phyloP scores from a whole-genome alignment of 37 sponge, comb jelly and placozoan species.

The Cladorhizidae sp. region DNA sequence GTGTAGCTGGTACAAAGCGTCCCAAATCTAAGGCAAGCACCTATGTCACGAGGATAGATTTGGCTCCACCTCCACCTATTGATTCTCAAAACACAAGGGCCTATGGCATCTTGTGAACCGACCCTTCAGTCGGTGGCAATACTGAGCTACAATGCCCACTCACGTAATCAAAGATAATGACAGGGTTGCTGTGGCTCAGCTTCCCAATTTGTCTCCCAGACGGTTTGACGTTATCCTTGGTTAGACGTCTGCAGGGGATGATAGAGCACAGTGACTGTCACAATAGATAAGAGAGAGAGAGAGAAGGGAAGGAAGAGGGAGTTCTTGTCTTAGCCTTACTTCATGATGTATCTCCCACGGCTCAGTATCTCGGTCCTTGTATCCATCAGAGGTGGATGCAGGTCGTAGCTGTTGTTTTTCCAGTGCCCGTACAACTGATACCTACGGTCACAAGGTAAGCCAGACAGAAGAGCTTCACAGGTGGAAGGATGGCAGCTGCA shows the following conservation, averaged over 20 bases:
- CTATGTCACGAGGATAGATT: too few relatives aligned
- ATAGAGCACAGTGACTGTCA: neutral
- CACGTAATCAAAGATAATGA: conserved; percentile 93
- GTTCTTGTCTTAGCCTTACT: too few relatives aligned
- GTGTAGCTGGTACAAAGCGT: too few relatives aligned
- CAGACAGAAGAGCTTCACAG: neutral
- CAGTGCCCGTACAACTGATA: conserved; percentile 93
- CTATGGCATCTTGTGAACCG: too few relatives aligned
- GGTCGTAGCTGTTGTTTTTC: conserved; percentile 87
- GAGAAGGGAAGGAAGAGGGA: neutral
- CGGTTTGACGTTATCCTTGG: conserved; percentile 97
- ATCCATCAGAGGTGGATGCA: conserved; percentile 71
- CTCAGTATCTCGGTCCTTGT: conserved; percentile 74
- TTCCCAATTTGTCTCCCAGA: conserved; percentile 95
- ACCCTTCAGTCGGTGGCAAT: too few relatives aligned
- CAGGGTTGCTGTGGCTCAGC: conserved; percentile 95
- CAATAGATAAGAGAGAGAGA: neutral
- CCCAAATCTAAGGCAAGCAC: too few relatives aligned
- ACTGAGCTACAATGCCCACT: too few relatives aligned
- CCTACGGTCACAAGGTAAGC: conserved; percentile 21
- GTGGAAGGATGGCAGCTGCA: neutral
- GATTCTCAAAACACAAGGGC: too few relatives aligned
- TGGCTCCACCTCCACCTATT: too few relatives aligned
- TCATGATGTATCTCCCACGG: conserved; percentile 84
- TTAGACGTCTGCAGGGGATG: conserved; percentile 74